phyloP scores from a whole-genome alignment of 2,113 vertebrate species.

The Corythornis madagascariensis region DNA sequence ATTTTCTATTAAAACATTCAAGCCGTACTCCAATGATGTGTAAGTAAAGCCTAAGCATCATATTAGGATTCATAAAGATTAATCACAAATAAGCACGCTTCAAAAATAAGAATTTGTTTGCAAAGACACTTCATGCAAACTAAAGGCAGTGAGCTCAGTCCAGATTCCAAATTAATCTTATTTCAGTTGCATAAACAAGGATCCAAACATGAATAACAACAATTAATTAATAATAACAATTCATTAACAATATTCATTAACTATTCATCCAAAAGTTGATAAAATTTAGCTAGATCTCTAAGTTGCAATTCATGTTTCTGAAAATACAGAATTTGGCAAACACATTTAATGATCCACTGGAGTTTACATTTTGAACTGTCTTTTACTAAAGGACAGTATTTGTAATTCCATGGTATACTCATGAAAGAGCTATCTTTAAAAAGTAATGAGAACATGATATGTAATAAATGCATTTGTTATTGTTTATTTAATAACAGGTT shows the following conservation, averaged over 20 bases:
- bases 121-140: neutral
- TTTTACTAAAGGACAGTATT: neutral
- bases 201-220: neutral
- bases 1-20: neutral
- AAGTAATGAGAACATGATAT: neutral
- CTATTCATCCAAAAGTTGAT: neutral
- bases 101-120: neutral
- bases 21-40: neutral
- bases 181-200: neutral
- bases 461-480: neutral
- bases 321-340: conserved; percentile 3
- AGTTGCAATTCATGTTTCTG: neutral
- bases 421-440: neutral
- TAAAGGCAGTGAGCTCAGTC: neutral
- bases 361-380: neutral
- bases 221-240: neutral
- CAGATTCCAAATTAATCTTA: neutral
- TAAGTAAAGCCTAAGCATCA: neutral
- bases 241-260: neutral
- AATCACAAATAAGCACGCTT: neutral
- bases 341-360: neutral
- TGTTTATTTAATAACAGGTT: neutral
- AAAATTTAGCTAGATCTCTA: neutral
- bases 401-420: neutral
- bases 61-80: neutral